phyloP scores from a whole-genome alignment of 2,888 invertebrate genomes.

The Polyploca ridens region DNA sequence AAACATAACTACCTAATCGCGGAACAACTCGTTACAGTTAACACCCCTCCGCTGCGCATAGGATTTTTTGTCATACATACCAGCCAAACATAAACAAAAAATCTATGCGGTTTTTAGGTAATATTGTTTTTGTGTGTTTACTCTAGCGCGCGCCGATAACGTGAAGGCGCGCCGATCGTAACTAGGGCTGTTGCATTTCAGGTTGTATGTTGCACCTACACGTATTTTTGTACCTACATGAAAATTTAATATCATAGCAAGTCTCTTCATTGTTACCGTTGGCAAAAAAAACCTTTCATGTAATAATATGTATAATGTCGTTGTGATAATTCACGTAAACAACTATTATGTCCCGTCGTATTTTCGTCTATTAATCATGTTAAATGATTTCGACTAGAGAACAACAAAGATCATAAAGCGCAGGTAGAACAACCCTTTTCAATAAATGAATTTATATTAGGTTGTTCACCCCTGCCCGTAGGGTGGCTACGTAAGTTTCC shows the following conservation, averaged over 20 bases:
- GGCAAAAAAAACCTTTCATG: conserved; percentile 10
- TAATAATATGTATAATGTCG: background rate
- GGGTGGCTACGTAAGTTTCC: conserved; percentile 46
- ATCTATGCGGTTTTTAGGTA: conserved; percentile 70
- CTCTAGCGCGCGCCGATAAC: conserved; percentile 73
- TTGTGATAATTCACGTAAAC: conserved; percentile 25
- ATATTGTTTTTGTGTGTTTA: conserved; percentile 71
- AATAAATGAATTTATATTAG: conserved; percentile 26
- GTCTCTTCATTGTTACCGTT: background rate
- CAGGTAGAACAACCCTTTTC: conserved; percentile 53
- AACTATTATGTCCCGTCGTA: conserved; percentile 21
- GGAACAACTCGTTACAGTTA: conserved; percentile 63
- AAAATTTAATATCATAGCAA: background rate
- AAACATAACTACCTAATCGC: conserved; percentile 38
- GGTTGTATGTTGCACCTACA: no score
- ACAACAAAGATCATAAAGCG: conserved; percentile 21
- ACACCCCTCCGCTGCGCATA: conserved; percentile 57
- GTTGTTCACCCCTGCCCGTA: conserved; percentile 65
- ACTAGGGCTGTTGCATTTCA: conserved; percentile 21
- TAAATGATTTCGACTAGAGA: conserved; percentile 19
- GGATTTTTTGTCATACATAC: conserved; percentile 50
- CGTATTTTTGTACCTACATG: no score
- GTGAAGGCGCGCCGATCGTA: conserved; percentile 32
- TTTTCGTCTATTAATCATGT: conserved; percentile 20
- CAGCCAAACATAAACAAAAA: conserved; percentile 63